phyloP scores from a whole-genome alignment of 2,113 vertebrate genomes.

The Phainopepla nitens region DNA sequence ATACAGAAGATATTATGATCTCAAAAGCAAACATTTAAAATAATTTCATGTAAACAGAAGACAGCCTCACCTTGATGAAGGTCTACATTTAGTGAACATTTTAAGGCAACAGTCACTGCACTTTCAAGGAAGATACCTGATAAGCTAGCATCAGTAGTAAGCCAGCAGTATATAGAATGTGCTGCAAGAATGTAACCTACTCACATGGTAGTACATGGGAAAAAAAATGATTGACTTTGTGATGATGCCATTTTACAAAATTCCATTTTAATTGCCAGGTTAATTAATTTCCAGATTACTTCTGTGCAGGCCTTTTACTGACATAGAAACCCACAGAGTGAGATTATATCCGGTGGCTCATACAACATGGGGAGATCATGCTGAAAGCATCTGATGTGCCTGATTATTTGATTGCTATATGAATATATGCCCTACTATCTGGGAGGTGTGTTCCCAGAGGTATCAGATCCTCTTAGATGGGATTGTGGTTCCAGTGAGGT shows the following conservation, averaged over 20 bases:
- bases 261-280: not conserved
- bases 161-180: not conserved
- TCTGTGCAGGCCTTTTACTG: not conserved
- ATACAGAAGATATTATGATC: constrained; percentile 74
- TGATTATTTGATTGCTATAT: not conserved
- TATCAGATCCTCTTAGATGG: not conserved
- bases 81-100: constrained; percentile 55
- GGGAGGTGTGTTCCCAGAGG: not conserved
- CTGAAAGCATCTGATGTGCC: not conserved
- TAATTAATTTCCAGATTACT: not conserved
- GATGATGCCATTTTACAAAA: not conserved
- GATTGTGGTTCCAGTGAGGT: not conserved
- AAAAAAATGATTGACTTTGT: not conserved
- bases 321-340: not conserved
- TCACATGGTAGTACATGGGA: not conserved
- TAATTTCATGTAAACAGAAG: constrained; percentile 74
- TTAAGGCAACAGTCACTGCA: not conserved
- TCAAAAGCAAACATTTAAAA: constrained; percentile 75
- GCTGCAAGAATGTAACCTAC: not conserved
- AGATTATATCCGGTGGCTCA: not conserved
- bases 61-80: constrained; percentile 71
- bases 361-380: not conserved
- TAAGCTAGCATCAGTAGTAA: not conserved
- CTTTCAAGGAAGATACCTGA: not conserved
- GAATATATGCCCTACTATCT: not conserved